These are phyloP conservation scores for Calliphora vicina DNA, from an alignment of 1,140 invertebrate genomes.

Conservation along the genomic window DNA sequence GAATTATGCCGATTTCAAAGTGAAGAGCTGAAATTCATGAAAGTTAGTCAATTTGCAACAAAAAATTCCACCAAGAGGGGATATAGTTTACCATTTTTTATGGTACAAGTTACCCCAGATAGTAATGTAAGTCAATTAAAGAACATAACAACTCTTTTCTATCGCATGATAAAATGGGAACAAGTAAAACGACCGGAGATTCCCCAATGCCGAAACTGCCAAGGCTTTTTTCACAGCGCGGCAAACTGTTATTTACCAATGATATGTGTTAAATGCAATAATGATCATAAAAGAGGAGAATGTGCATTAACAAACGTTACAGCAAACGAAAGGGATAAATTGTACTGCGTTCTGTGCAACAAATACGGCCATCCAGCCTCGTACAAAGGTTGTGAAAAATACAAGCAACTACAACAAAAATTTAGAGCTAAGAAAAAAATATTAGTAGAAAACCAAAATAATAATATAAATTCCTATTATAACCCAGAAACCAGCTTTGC, in stretches of 20 bases:
- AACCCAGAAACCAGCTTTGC: neutral
- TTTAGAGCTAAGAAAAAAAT: neutral
- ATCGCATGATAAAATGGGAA: conserved; percentile 11
- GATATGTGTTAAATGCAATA: neutral
- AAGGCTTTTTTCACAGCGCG: conserved; percentile 24
- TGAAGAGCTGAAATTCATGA: neutral
- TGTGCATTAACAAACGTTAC: neutral
- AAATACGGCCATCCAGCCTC: neutral
- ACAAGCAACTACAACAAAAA: neutral
- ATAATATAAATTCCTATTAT: neutral
- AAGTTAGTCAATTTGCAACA: conserved; percentile 5
- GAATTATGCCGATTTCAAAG: neutral
- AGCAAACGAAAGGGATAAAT: neutral
- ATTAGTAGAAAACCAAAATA: neutral
- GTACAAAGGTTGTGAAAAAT: conserved; percentile 5
- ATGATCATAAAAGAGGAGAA: neutral
- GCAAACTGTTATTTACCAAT: conserved; percentile 15
- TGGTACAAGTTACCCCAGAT: conserved; percentile 22
- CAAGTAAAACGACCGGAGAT: neutral
- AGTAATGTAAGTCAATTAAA: conserved; percentile 11
- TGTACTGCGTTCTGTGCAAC: conserved; percentile 21
- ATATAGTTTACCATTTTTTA: neutral
- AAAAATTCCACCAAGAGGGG: neutral
- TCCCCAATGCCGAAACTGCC: conserved; percentile 22
- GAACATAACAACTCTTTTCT: conserved; percentile 13